These are phyloP conservation scores for Panonychus citri DNA, from an alignment of 1,140 invertebrate genomes.

Conservation along the genomic window DNA sequence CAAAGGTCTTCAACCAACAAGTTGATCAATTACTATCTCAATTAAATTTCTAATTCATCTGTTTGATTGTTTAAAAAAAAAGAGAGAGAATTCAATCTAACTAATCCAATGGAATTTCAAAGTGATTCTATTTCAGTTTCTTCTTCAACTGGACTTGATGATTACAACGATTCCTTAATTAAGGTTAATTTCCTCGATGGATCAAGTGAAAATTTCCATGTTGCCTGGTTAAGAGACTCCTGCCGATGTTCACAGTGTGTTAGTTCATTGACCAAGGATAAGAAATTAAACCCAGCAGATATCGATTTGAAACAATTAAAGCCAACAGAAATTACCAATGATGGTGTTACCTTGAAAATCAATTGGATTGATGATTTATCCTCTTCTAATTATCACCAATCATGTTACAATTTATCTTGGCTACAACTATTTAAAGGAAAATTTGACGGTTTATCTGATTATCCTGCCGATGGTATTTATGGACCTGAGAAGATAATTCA, in stretches of 20 bases:
- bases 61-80: too few species aligned
- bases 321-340: not conserved
- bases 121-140: too few species aligned
- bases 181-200: not conserved
- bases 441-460: not conserved
- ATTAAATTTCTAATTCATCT: too few species aligned
- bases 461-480: not conserved
- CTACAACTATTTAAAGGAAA: not conserved
- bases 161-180: not conserved
- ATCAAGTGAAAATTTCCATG: not conserved
- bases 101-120: too few species aligned
- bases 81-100: too few species aligned
- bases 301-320: not conserved
- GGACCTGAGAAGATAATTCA: not conserved
- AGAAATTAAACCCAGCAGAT: not conserved
- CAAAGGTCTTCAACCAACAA: too few species aligned
- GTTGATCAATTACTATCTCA: too few species aligned
- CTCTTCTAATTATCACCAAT: not conserved
- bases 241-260: not conserved
- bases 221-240: not conserved
- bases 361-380: not conserved
- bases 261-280: not conserved
- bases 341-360: not conserved
- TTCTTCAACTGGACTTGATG: too few species aligned
- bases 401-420: not conserved